Evolutionary conservation across 2,888 invertebrate genomes (phyloP).

Genomic region (Sphaerophoria taeniata): DNA sequence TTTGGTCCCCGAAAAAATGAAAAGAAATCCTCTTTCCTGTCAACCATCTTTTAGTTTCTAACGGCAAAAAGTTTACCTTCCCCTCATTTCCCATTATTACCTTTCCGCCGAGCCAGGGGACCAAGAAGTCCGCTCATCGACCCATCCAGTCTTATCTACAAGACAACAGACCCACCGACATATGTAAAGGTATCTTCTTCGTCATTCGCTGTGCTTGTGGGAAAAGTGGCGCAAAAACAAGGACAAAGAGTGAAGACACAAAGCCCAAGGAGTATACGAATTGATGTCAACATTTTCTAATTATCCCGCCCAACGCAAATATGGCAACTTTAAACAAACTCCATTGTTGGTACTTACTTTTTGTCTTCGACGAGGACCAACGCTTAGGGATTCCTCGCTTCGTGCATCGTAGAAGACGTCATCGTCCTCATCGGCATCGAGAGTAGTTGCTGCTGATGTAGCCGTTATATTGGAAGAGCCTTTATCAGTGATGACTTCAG

Average conservation of each 20-base stretch:
- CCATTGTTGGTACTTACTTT: conserved; percentile 46
- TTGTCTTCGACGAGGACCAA: conserved; percentile 59
- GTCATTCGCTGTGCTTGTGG: neutral
- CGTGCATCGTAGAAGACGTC: conserved; percentile 82
- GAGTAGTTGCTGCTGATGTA: conserved; percentile 63
- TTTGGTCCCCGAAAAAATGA: neutral
- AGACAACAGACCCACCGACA: too few relatives aligned
- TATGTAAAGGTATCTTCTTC: neutral
- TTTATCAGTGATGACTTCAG: conserved; percentile 50
- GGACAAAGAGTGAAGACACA: neutral
- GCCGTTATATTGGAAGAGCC: conserved; percentile 47
- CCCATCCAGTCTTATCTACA: conserved; percentile 1
- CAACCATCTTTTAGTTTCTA: conserved; percentile 27
- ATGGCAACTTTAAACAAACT: neutral
- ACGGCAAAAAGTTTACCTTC: conserved; percentile 25
- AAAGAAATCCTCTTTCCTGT: neutral
- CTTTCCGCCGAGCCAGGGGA: conserved; percentile 12
- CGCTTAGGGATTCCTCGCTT: conserved; percentile 79
- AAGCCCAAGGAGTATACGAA: too few relatives aligned
- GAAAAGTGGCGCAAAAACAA: neutral
- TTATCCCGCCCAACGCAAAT: conserved; percentile 41
- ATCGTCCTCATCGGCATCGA: conserved; percentile 79
- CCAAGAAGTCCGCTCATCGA: conserved; percentile 1
- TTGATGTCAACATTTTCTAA: conserved; percentile 51
- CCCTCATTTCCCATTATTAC: neutral